Evolutionary conservation across 2,888 invertebrate genomes (phyloP).

Genomic region (Tetranychus truncatus): DNA sequence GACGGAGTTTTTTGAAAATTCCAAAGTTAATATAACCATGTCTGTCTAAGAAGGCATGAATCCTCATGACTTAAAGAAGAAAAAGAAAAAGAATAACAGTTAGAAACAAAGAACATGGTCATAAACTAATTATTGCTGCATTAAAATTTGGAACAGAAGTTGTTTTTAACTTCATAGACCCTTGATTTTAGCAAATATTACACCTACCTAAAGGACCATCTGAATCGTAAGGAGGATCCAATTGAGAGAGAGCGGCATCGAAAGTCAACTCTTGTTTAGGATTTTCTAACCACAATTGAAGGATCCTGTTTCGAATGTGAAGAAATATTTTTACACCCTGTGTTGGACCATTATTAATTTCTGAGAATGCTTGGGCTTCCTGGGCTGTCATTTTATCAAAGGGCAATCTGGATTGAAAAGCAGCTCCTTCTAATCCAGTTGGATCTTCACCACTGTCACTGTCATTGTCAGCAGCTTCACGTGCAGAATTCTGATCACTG

Average conservation of each 20-base stretch:
- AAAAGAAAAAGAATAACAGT: background rate
- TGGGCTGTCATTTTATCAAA: slow-evolving; percentile 75
- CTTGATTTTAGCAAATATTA: background rate
- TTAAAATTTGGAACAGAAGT: too few species aligned
- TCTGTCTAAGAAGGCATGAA: slow-evolving; percentile 61
- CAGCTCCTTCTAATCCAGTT: slow-evolving; percentile 32
- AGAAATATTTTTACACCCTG: slow-evolving; percentile 70
- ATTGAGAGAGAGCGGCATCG: slow-evolving; percentile 52
- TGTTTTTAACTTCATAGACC: slow-evolving; percentile 40
- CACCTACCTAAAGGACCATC: slow-evolving; percentile 64
- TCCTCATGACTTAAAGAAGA: background rate
- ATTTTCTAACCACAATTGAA: slow-evolving; percentile 89
- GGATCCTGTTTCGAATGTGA: slow-evolving; percentile 68
- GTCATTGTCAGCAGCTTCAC: background rate
- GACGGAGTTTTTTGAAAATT: slow-evolving; percentile 64
- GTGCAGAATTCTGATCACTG: background rate
- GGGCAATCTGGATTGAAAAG: slow-evolving; percentile 58
- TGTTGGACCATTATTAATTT: slow-evolving; percentile 62
- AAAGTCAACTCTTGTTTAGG: slow-evolving; percentile 74
- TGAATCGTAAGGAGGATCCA: slow-evolving; percentile 71
- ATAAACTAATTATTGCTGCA: background rate
- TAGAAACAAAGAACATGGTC: background rate
- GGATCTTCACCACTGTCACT: slow-evolving; percentile 29
- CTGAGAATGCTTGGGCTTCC: slow-evolving; percentile 58
- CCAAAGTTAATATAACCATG: slow-evolving; percentile 97